Evolutionary conservation across 2,113 vertebrate genomes (phyloP).

Genomic region (Illadopsis cleaveri): DNA sequence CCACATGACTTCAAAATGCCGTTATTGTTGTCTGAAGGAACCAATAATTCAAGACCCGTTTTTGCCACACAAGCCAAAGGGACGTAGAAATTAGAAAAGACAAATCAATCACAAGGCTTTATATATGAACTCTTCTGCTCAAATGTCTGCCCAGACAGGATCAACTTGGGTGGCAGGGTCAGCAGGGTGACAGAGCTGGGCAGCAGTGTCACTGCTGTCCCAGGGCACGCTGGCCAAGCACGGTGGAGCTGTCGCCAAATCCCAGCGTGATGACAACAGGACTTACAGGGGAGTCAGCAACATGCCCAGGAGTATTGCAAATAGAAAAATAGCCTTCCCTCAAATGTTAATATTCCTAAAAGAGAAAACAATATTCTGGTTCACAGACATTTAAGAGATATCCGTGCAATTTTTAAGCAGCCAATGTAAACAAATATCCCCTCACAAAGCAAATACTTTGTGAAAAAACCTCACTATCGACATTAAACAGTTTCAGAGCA

Average conservation of each 20-base stretch:
- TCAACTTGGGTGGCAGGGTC: conserved; percentile 61
- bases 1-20: not conserved
- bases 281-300: not conserved
- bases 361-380: not conserved
- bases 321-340: not conserved
- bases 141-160: conserved; percentile 2
- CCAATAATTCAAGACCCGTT: not conserved
- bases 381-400: not conserved
- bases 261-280: not conserved
- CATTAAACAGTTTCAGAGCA: not conserved
- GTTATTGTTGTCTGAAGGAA: conserved; percentile 6
- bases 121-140: not conserved
- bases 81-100: not conserved
- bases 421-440: not conserved
- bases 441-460: not conserved
- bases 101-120: conserved; percentile 6
- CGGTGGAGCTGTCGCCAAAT: not conserved
- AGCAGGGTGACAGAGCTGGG: conserved; percentile 21
- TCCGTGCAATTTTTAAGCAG: not conserved
- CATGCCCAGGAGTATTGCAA: not conserved
- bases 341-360: not conserved
- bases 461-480: not conserved
- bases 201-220: not conserved
- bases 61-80: not conserved
- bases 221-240: not conserved